phyloP scores from a whole-genome alignment of 2,113 vertebrate species.

The Zootoca vivipara region DNA sequence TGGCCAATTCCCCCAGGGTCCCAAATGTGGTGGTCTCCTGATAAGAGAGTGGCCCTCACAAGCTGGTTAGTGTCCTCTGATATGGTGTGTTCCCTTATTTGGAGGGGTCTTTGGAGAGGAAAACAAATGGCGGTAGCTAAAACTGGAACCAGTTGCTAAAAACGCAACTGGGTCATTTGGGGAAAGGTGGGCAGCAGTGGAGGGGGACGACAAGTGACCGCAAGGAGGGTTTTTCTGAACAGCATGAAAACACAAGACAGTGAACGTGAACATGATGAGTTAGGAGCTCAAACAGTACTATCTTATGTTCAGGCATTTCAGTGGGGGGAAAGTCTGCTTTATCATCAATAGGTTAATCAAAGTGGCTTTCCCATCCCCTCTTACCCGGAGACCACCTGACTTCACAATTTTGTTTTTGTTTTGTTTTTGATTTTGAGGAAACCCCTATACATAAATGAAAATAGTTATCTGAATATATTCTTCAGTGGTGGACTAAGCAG shows the following conservation, averaged over 20 bases:
- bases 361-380: not conserved
- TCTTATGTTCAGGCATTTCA: conserved; percentile 28
- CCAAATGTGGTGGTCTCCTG: conserved; percentile 65
- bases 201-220: not conserved
- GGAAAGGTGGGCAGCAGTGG: too few species aligned
- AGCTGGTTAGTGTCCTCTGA: conserved; percentile 2
- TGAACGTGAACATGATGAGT: conserved; percentile 1
- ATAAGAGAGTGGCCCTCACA: conserved; percentile 31
- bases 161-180: conserved; percentile 4
- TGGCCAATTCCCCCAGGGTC: conserved; percentile 87
- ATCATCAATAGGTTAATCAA: not conserved
- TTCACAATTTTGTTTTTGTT: conserved; percentile 68
- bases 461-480: conserved; percentile 84
- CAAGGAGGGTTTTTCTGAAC: not conserved
- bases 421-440: conserved; percentile 76
- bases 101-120: not conserved
- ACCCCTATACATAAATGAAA: conserved; percentile 85
- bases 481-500: conserved; percentile 84
- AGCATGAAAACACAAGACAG: conserved; percentile 17
- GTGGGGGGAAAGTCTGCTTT: not conserved
- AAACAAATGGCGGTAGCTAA: not conserved
- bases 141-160: not conserved
- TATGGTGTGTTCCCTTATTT: not conserved
- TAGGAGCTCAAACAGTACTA: conserved; percentile 18
- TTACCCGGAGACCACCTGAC: conserved; percentile 38